Percentiles rank a stretch among this genome's conserved stretches.
Evolutionary conservation across 2,113 vertebrate genomes (phyloP).

Genomic region (Paraplagusia blochii): DNA sequence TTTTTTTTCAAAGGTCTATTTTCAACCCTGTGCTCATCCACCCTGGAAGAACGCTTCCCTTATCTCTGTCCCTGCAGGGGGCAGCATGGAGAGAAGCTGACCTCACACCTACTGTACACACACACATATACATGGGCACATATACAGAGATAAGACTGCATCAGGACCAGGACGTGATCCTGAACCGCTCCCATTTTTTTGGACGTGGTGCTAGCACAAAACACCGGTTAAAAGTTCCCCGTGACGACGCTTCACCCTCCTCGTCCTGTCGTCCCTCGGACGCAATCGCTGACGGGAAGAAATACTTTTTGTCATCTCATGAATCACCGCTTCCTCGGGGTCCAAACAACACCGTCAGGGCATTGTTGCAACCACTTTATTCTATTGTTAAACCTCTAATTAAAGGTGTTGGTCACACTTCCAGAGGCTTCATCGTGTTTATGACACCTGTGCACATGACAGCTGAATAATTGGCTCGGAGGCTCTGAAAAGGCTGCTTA

Average conservation of each 20-base stretch:
- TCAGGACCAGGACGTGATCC: no score
- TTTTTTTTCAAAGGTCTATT: conserved; percentile 40
- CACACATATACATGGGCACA: conserved; percentile 9
- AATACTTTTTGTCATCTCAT: conserved; percentile 14
- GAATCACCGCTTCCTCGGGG: conserved; percentile 35
- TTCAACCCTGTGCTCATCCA: conserved; percentile 8
- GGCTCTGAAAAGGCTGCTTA: conserved; percentile 45
- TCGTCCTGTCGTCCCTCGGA: not conserved
- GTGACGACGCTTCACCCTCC: not conserved
- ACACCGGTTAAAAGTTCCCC: no score
- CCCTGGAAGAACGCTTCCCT: conserved; percentile 13
- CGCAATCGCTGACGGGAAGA: conserved; percentile 1
- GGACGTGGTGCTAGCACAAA: conserved; percentile 19
- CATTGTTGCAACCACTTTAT: conserved; percentile 14
- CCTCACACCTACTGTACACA: conserved; percentile 34
- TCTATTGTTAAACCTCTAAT: conserved; percentile 72
- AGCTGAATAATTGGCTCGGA: conserved; percentile 60
- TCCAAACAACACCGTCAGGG: conserved; percentile 33
- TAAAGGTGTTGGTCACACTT: conserved; percentile 70
- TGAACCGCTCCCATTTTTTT: conserved; percentile 43
- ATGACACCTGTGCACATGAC: conserved; percentile 62
- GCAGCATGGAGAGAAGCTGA: conserved; percentile 44
- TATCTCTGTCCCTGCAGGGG: conserved; percentile 46
- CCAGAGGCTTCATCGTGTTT: conserved; percentile 47
- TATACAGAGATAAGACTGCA: conserved; percentile 4